phyloP scores from a whole-genome alignment of 37 sponge, comb jelly and placozoan species.

The Diacarnus erythraeanus region DNA sequence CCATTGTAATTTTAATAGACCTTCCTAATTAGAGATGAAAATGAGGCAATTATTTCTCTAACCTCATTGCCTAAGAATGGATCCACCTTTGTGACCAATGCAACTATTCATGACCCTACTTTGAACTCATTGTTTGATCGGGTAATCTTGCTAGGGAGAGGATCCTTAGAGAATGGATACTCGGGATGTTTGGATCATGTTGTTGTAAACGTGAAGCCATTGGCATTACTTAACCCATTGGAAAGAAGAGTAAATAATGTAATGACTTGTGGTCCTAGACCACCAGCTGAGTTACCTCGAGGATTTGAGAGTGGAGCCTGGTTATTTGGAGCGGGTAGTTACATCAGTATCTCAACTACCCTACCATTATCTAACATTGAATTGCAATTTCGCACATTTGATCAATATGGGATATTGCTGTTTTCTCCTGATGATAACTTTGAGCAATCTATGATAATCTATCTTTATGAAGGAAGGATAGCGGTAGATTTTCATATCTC shows the following conservation, averaged over 20 bases:
- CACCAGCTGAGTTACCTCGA: conserved; percentile 48
- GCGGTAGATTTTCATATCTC: background rate
- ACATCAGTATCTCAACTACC: background rate
- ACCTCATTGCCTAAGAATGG: background rate
- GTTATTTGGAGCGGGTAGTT: conserved; percentile 51
- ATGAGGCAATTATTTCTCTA: background rate
- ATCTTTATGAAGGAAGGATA: background rate
- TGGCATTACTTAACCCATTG: conserved; percentile 47
- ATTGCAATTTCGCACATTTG: conserved; percentile 40
- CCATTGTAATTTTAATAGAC: background rate
- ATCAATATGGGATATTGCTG: conserved; percentile 9
- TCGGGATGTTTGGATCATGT: conserved; percentile 69
- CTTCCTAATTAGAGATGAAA: background rate
- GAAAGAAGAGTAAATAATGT: background rate
- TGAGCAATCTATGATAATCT: background rate
- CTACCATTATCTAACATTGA: background rate
- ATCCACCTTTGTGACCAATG: background rate
- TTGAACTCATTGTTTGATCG: background rate
- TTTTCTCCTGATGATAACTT: background rate
- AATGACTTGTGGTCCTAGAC: conserved; percentile 58
- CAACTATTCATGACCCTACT: background rate
- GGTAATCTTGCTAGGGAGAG: conserved; percentile 5
- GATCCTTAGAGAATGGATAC: conserved; percentile 14
- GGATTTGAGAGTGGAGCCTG: conserved; percentile 52
- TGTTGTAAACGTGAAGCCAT: conserved; percentile 27